Conservation (phyloP, 2,888 invertebrate genomes). For the Kryphioiulus occultus region DNA sequence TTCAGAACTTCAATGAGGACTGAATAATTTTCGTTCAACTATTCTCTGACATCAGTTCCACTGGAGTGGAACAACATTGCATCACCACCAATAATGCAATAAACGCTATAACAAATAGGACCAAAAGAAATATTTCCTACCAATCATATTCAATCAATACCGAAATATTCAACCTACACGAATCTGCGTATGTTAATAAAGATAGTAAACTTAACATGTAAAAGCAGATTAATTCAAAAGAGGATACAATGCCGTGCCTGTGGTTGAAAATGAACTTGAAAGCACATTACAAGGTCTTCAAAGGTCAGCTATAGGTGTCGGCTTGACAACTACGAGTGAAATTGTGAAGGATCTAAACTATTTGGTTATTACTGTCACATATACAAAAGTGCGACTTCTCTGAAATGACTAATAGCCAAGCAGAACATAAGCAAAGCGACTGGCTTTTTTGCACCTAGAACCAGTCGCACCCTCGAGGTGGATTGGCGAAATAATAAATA, state of each 20-base stretch:
- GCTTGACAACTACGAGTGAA: slow-evolving; percentile 28
- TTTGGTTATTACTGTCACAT: slow-evolving; percentile 35
- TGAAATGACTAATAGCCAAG: slow-evolving; percentile 22
- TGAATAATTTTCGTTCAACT: background rate
- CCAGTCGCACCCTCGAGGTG: slow-evolving; percentile 12
- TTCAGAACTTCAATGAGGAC: background rate
- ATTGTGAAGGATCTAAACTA: slow-evolving; percentile 26
- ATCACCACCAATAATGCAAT: background rate
- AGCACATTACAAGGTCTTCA: background rate
- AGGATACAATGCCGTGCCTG: no score
- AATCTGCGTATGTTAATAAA: no score
- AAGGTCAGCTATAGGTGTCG: slow-evolving; percentile 1
- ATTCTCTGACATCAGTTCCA: background rate
- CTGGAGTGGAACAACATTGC: background rate
- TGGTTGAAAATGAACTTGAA: slow-evolving; percentile 4
- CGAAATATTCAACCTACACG: no score
- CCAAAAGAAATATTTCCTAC: no score
- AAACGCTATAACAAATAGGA: no score
- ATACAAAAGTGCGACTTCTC: slow-evolving; percentile 25
- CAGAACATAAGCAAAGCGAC: background rate
- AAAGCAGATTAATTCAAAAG: no score
- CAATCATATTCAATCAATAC: no score
- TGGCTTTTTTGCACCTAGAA: background rate
- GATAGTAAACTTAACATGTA: no score
- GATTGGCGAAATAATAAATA: background rate